These are phyloP conservation scores for Mormyrus hasselquistii DNA, from an alignment of 2,797 vertebrate genomes.

Conservation along the genomic window DNA sequence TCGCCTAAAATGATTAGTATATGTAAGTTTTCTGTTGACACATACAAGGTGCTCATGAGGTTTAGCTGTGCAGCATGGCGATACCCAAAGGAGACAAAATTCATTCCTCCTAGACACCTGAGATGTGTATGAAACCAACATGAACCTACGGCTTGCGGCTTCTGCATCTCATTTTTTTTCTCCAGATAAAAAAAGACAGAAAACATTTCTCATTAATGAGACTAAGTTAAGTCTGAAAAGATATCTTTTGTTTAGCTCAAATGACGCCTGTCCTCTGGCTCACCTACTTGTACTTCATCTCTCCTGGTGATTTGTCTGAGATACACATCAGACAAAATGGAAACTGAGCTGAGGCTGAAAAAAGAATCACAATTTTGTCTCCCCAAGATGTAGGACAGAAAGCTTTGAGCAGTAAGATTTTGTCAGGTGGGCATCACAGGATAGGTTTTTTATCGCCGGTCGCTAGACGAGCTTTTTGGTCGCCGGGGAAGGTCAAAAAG, in stretches of 20 bases:
- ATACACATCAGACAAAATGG: background rate
- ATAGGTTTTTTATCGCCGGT: background rate
- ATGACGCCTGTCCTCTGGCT: background rate
- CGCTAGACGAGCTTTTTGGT: background rate
- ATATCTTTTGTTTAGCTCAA: background rate
- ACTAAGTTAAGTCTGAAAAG: background rate
- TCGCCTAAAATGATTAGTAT: background rate
- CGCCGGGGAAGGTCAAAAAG: background rate
- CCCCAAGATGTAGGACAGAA: background rate
- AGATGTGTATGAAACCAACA: background rate
- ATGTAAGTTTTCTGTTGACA: background rate
- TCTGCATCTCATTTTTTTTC: background rate
- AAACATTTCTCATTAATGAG: background rate
- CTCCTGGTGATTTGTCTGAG: background rate
- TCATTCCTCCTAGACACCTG: background rate
- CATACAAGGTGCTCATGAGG: background rate
- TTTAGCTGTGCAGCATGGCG: background rate
- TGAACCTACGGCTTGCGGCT: background rate
- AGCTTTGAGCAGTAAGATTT: background rate
- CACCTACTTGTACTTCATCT: background rate
- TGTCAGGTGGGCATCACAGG: background rate
- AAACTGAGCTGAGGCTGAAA: background rate
- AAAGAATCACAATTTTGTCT: background rate
- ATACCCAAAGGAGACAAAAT: background rate
- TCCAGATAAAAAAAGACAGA: background rate